Evolutionary conservation across 2,797 vertebrate species (phyloP).

Genomic region (Dendrocincla tyrannina): DNA sequence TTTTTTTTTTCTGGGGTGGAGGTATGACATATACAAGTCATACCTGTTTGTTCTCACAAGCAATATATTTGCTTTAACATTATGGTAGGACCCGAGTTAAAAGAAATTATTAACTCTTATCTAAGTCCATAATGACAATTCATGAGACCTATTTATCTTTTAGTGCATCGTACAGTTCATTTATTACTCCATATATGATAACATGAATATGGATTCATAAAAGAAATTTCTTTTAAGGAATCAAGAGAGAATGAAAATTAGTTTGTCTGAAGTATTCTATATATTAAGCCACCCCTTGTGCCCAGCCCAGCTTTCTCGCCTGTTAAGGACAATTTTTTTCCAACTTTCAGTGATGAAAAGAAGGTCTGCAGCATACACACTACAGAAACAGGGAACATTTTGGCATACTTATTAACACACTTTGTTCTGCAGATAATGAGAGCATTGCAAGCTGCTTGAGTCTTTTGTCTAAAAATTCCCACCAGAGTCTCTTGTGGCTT

Average conservation of each 20-base stretch:
- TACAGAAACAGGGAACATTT: constrained; percentile 36
- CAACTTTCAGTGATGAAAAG: constrained; percentile 18
- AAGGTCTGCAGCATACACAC: constrained; percentile 3
- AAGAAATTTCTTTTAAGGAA: not conserved
- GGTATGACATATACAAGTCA: not conserved
- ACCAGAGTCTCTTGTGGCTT: constrained; percentile 52
- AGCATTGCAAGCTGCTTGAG: constrained; percentile 68
- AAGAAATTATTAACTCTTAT: not conserved
- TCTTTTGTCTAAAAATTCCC: constrained; percentile 70
- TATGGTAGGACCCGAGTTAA: not conserved
- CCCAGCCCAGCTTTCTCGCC: not conserved
- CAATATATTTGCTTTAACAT: not conserved
- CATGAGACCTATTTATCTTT: not conserved
- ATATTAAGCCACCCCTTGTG: not conserved
- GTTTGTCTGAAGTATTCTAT: not conserved
- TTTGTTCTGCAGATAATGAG: constrained; percentile 77
- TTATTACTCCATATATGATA: not conserved
- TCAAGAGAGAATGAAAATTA: not conserved
- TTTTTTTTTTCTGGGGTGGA: not conserved
- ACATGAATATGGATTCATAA: not conserved
- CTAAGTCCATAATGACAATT: not conserved
- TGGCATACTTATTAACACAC: constrained; percentile 53
- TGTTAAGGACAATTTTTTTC: constrained; percentile 40
- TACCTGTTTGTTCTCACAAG: not conserved
- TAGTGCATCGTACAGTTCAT: not conserved